A percentile compares a stretch with the other conserved stretches of the same genome.
Evolutionary conservation across 2,888 invertebrate genomes (phyloP).

Genomic region (Ophion obscuratus): DNA sequence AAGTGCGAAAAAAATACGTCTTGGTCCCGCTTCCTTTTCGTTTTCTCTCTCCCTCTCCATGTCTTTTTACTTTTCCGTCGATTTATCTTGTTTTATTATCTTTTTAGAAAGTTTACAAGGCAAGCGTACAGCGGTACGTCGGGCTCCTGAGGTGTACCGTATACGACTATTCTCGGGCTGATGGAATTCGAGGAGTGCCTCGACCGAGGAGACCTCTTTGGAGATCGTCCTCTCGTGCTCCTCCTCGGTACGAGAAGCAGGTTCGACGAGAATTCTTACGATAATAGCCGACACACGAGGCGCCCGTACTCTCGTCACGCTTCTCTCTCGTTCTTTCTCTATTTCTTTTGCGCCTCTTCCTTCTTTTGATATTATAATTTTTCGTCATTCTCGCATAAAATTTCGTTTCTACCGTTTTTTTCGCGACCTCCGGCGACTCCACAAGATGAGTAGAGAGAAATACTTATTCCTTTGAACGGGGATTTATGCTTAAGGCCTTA

Average conservation of each 20-base stretch:
- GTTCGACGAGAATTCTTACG: conserved; percentile 65
- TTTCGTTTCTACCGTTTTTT: neutral
- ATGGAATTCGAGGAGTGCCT: conserved; percentile 71
- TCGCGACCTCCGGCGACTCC: neutral
- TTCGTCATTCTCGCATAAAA: conserved; percentile 12
- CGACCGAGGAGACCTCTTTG: conserved; percentile 57
- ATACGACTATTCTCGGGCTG: conserved; percentile 39
- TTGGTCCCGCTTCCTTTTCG: neutral
- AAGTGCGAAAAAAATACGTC: neutral
- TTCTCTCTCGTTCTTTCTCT: conserved; percentile 18
- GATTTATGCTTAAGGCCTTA: neutral
- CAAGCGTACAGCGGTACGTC: conserved; percentile 50
- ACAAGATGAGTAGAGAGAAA: conserved; percentile 9
- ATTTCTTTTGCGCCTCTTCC: neutral
- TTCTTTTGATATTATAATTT: conserved; percentile 14
- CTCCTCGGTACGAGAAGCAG: conserved; percentile 58
- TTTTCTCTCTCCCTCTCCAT: neutral
- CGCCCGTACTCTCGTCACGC: conserved; percentile 52
- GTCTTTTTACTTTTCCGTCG: neutral
- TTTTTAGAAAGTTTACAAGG: conserved; percentile 74
- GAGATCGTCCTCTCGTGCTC: conserved; percentile 52
- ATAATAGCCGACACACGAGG: conserved; percentile 65
- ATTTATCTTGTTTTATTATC: conserved; percentile 67
- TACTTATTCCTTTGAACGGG: neutral
- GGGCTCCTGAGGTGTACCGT: conserved; percentile 36